Conservation (phyloP, 92 coral and sea anemone species). For the Umimayanthus chanpuru region DNA sequence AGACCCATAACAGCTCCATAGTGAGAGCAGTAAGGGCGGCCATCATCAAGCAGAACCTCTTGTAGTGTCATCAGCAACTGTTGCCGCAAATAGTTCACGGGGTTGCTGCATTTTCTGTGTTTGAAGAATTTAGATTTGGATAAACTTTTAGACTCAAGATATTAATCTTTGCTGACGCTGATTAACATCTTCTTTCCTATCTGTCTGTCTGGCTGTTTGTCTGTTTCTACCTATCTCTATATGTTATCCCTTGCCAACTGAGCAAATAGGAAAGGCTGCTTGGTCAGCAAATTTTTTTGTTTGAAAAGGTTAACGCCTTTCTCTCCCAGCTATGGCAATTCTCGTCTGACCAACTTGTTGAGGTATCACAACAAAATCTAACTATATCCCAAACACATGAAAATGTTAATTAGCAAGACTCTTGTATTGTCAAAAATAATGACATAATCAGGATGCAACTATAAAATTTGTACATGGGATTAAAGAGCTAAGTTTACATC, state of each 20-base stretch:
- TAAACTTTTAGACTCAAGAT: no score
- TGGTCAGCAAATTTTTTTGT: no score
- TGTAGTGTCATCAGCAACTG: constrained; percentile 90
- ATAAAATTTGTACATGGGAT: background rate
- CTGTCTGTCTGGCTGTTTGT: no score
- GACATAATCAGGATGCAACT: background rate
- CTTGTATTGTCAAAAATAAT: background rate
- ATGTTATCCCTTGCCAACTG: background rate
- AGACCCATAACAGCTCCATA: constrained; percentile 96
- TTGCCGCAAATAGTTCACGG: constrained; percentile 88
- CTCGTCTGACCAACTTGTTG: background rate
- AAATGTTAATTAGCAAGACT: background rate
- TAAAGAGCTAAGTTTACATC: constrained; percentile 20
- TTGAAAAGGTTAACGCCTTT: no score
- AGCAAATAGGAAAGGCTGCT: no score
- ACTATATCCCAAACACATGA: background rate
- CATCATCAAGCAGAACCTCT: constrained; percentile 86
- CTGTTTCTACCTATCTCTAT: no score
- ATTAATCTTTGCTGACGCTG: background rate
- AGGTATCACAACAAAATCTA: background rate
- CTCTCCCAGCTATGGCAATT: background rate
- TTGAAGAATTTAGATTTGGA: background rate
- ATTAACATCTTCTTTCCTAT: background rate
- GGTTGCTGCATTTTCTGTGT: constrained; percentile 86
- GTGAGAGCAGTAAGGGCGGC: constrained; percentile 88